Percentiles rank a stretch among this genome's conserved stretches.
Conservation (phyloP, 1,140 invertebrate species). For the Zaprionus lachaisei region DNA sequence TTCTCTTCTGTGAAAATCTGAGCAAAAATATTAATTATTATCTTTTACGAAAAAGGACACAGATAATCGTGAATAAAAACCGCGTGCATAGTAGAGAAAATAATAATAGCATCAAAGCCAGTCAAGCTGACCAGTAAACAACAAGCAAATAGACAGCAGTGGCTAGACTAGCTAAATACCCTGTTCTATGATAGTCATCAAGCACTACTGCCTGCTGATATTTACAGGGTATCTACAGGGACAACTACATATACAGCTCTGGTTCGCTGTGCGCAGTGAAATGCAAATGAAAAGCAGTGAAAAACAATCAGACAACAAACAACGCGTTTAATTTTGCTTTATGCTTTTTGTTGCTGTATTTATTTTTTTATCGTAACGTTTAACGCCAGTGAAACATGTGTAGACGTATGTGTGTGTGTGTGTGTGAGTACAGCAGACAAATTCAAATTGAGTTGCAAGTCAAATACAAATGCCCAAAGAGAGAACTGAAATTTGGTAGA, state of each 20-base stretch:
- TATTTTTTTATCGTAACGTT: constrained; percentile 24
- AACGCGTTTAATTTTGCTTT: constrained; percentile 33
- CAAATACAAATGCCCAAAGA: constrained; percentile 14
- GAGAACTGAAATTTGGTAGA: constrained; percentile 26
- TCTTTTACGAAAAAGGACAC: constrained; percentile 7
- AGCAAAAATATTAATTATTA: constrained; percentile 3
- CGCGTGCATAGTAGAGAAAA: constrained; percentile 19
- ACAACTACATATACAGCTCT: background rate
- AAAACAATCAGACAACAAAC: constrained; percentile 40
- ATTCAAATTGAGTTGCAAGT: constrained; percentile 13
- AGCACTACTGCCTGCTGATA: background rate
- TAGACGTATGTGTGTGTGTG: background rate
- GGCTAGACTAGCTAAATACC: background rate
- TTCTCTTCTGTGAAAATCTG: background rate
- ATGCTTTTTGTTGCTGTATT: constrained; percentile 7
- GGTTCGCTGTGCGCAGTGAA: constrained; percentile 11
- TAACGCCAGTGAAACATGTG: constrained; percentile 2
- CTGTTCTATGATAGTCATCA: background rate
- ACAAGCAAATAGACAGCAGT: background rate
- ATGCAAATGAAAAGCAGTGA: constrained; percentile 36
- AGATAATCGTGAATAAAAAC: constrained; percentile 36
- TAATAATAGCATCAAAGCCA: constrained; percentile 16
- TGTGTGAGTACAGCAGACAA: background rate
- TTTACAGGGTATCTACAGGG: background rate
- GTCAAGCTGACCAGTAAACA: constrained; percentile 20